phyloP scores from a whole-genome alignment of 2,888 invertebrate genomes.

The Cosmorhoe ocellata region DNA sequence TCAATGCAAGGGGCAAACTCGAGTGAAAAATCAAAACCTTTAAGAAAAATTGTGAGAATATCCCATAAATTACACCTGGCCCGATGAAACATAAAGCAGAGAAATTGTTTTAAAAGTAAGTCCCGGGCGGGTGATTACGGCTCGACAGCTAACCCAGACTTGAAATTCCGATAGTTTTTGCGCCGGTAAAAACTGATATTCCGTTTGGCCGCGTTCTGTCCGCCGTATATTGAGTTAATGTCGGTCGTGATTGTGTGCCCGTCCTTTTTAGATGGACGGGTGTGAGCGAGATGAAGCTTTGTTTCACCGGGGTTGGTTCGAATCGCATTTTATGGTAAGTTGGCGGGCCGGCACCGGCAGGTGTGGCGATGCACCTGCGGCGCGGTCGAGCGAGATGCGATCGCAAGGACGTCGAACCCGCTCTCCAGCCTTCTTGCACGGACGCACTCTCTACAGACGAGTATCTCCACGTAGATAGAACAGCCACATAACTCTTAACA shows the following conservation, averaged over 20 bases:
- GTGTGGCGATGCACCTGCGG: constrained; percentile 78
- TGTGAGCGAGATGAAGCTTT: constrained; percentile 63
- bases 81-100: constrained; percentile 69
- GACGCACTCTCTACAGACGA: constrained; percentile 42
- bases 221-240: constrained; percentile 79
- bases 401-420: constrained; percentile 75
- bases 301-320: constrained; percentile 72
- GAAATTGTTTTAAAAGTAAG: constrained; percentile 78
- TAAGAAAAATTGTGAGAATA: constrained; percentile 56
- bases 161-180: constrained; percentile 80
- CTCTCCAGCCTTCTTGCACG: constrained; percentile 29
- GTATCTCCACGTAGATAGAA: constrained; percentile 63
- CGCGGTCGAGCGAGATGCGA: constrained; percentile 74
- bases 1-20: constrained; percentile 57
- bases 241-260: constrained; percentile 73
- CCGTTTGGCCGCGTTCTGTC: constrained; percentile 73
- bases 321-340: constrained; percentile 81
- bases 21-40: constrained; percentile 65
- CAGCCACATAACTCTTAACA: constrained; percentile 64
- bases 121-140: constrained; percentile 72
- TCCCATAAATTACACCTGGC: constrained; percentile 76
- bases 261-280: constrained; percentile 52
- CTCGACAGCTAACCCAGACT: constrained; percentile 67
- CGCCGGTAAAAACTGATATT: constrained; percentile 79
- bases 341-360: constrained; percentile 68